Evolutionary conservation across 1,140 invertebrate species (phyloP), one percentile per base, ranked within the genome.

Genomic region (Drosophila nasuta): DNA sequence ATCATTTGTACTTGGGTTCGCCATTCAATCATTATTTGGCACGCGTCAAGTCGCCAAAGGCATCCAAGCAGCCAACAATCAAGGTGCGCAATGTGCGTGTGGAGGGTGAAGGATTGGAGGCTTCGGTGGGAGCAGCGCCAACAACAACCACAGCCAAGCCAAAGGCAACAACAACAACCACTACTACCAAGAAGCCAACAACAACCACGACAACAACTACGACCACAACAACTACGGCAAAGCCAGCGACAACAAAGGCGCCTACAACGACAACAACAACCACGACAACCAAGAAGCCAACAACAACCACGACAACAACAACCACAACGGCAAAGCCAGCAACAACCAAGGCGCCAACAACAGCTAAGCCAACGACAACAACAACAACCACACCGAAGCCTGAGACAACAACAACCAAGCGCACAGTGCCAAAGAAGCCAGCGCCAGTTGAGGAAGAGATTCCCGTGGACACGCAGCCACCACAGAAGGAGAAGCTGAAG

Each of bases 21-120:
- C 96, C 96, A 6, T 94, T 94, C 71, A 95, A 95, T 81, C 91
- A 95, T 20, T 96, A 94, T 79, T 91, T 97, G 48, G 95, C 93
- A 3, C 93, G 94, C 76, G 93, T 94, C 0, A 93, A 94, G 38
- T 91, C 95, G 8, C 90, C 94, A 60, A 88, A 94, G 79, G 90
- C 94, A 6, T 90, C 94, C 5, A 88, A 83, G 49, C 91, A 91
- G 60, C 91, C 89, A 43, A 93, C 94, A 70, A 56, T 92, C 0
- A 92, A 91, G 59, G 81, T 92, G 7, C 79, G 79, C 5, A 92
- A 92, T 78, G 87, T 92, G 20, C 82, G 91, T 54, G 86, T 91
- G 25, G 91, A 92, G 25, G 89, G 89, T 10, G 90, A 75, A 0
- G 82, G 77, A 1, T 51, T 92, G 25, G 91, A 92, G 75, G 79